These are phyloP conservation scores for Barypeithes pellucidus DNA, from an alignment of 2,888 invertebrate genomes.

Conservation along the genomic window DNA sequence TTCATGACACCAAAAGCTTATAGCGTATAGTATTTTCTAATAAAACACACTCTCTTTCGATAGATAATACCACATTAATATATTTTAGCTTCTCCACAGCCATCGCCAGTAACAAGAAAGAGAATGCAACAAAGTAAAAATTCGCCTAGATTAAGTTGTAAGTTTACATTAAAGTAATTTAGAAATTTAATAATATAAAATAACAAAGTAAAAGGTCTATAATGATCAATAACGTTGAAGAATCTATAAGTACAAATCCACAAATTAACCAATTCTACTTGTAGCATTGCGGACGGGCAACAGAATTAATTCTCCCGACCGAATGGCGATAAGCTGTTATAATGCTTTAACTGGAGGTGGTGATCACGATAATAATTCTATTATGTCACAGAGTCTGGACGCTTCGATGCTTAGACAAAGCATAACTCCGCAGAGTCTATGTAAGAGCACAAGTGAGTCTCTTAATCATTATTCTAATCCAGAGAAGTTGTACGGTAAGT, in stretches of 20 bases:
- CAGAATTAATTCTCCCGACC: conserved; percentile 79
- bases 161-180: no score
- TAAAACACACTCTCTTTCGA: no score
- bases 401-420: conserved; percentile 73
- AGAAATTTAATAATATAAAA: no score
- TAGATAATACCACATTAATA: not conserved
- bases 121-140: conserved; percentile 70
- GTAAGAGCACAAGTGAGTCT: conserved; percentile 54
- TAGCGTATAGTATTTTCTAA: no score
- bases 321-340: conserved; percentile 83
- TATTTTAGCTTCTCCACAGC: conserved; percentile 65
- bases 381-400: conserved; percentile 79
- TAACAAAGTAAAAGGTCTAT: no score
- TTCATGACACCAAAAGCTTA: no score
- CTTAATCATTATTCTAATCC: conserved; percentile 54
- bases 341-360: conserved; percentile 60
- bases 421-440: conserved; percentile 60
- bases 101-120: conserved; percentile 72
- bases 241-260: not conserved
- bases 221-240: no score
- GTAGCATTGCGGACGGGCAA: conserved; percentile 69
- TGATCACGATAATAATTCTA: conserved; percentile 59
- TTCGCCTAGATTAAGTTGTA: conserved; percentile 71
- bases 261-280: not conserved
- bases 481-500: conserved; percentile 65